A percentile compares a stretch with the other conserved stretches of the same genome.
These are phyloP conservation scores for Pollenia angustigena DNA, from an alignment of 2,888 invertebrate genomes.

Conservation along the genomic window DNA sequence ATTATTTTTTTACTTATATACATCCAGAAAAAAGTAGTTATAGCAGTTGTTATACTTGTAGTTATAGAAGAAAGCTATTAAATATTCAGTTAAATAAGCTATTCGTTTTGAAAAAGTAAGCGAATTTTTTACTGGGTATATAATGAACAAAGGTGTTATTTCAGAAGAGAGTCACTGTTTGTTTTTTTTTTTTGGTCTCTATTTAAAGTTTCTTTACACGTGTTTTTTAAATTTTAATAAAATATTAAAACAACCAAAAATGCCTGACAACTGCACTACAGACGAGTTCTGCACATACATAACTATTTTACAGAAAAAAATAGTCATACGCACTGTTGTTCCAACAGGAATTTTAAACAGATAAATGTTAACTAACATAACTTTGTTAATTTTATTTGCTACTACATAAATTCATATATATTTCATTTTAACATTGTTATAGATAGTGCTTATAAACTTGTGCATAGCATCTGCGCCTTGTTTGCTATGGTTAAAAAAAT, in stretches of 20 bases:
- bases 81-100: too few species aligned
- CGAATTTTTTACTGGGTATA: too few species aligned
- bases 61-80: too few species aligned
- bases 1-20: too few species aligned
- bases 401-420: not conserved
- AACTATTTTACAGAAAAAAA: not conserved
- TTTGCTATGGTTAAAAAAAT: not conserved
- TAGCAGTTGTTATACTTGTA: too few species aligned
- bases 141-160: too few species aligned
- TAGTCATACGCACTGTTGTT: not conserved
- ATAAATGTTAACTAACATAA: not conserved
- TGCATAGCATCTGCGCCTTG: not conserved
- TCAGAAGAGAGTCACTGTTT: too few species aligned
- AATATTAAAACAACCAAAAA: not conserved
- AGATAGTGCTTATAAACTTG: not conserved
- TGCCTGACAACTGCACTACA: not conserved
- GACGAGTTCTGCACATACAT: not conserved
- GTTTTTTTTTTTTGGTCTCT: too few species aligned
- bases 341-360: not conserved
- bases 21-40: too few species aligned
- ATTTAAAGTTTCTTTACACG: not conserved
- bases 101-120: too few species aligned
- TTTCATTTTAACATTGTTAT: not conserved
- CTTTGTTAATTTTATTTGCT: not conserved
- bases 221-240: not conserved